Conservation (phyloP, 2,113 vertebrate genomes). For the Bostrychus sinensis region DNA sequence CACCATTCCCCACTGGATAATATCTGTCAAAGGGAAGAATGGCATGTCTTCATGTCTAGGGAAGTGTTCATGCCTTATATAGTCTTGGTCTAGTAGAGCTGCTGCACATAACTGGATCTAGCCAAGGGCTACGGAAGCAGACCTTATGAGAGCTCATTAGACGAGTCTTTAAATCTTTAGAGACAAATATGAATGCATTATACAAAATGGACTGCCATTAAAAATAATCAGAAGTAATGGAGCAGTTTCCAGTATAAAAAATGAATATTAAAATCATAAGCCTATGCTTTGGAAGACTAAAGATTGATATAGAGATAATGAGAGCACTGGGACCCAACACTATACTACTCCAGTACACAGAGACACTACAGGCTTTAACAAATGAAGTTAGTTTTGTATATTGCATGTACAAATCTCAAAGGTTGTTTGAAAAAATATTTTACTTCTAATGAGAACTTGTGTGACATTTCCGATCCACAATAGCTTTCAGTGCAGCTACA, state of each 20-base stretch:
- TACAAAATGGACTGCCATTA: conserved; percentile 42
- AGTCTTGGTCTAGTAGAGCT: conserved; percentile 67
- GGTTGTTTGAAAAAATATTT: conserved; percentile 42
- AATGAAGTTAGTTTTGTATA: conserved; percentile 1
- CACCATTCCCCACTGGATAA: conserved; percentile 62
- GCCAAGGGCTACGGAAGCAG: conserved; percentile 70
- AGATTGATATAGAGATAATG: conserved; percentile 20
- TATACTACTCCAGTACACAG: conserved; percentile 20
- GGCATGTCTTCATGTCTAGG: conserved; percentile 75
- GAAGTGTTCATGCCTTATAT: conserved; percentile 78
- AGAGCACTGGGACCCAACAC: conserved; percentile 3
- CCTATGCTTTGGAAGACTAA: conserved; percentile 4
- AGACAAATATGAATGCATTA: conserved; percentile 60
- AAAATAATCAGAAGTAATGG: conserved; percentile 63
- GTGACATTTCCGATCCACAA: conserved; percentile 40
- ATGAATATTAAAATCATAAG: conserved; percentile 34
- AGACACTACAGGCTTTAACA: conserved; percentile 21
- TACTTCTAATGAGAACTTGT: conserved; percentile 32
- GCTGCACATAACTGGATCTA: conserved; percentile 65
- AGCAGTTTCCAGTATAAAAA: conserved; percentile 45
- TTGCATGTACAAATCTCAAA: conserved; percentile 39
- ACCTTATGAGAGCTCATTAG: conserved; percentile 75
- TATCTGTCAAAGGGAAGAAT: conserved; percentile 77
- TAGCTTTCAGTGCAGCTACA: not conserved
- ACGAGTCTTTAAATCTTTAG: conserved; percentile 61